phyloP scores from a whole-genome alignment of 1,140 invertebrate species.

The Batillaria attramentaria region DNA sequence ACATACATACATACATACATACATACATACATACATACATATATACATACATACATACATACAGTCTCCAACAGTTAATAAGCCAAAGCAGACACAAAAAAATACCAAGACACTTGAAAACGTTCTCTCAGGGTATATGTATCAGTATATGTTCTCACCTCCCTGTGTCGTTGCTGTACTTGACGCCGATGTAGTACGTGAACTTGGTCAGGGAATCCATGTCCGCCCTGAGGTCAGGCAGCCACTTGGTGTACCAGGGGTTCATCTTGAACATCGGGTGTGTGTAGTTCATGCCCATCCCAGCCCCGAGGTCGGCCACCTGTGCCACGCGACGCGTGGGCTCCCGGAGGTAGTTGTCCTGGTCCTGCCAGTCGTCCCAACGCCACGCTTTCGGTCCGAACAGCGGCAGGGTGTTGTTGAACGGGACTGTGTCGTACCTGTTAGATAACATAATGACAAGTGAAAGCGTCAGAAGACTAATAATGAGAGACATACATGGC shows the following conservation, averaged over 20 bases:
- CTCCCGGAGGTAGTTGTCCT: slow-evolving; percentile 67
- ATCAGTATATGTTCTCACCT: slow-evolving; percentile 27
- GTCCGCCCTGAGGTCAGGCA: slow-evolving; percentile 45
- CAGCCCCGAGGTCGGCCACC: slow-evolving; percentile 65
- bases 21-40: neutral
- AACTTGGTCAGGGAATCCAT: slow-evolving; percentile 54
- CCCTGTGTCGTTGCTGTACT: slow-evolving; percentile 87
- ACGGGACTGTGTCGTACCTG: slow-evolving; percentile 87
- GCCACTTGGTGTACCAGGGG: slow-evolving; percentile 68
- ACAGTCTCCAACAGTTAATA: neutral
- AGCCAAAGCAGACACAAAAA: neutral
- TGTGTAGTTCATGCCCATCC: slow-evolving; percentile 87
- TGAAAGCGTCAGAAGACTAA: no score
- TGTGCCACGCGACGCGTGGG: slow-evolving; percentile 62
- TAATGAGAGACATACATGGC: no score
- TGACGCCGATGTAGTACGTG: slow-evolving; percentile 51
- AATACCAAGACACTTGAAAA: neutral
- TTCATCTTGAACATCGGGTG: slow-evolving; percentile 91
- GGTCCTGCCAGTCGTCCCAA: slow-evolving; percentile 67
- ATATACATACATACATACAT: neutral
- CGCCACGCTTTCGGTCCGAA: slow-evolving; percentile 91
- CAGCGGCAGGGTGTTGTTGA: slow-evolving; percentile 95
- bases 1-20: neutral
- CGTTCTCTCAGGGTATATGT: neutral
- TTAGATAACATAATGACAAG: no score